Percentiles rank a stretch among this genome's conserved stretches.
phyloP scores from a whole-genome alignment of 2,797 vertebrate species.

The Poeciliopsis gracilis region DNA sequence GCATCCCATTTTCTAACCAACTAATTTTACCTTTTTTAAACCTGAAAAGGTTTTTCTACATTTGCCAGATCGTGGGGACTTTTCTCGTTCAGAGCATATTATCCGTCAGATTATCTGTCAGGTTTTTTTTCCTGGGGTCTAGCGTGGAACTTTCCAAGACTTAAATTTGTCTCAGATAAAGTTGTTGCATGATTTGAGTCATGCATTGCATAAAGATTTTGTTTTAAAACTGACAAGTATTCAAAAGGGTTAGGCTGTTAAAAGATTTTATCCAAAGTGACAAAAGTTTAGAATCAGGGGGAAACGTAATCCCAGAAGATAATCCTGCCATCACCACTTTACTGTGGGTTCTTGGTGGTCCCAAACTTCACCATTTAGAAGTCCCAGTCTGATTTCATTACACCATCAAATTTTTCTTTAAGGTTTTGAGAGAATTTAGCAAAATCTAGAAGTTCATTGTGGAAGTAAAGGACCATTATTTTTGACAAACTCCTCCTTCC shows the following conservation, averaged over 20 bases:
- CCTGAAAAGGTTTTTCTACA: neutral
- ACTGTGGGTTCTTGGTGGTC: neutral
- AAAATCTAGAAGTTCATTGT: neutral
- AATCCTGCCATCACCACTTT: neutral
- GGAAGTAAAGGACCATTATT: neutral
- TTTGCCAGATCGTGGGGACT: neutral
- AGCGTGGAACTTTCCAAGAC: neutral
- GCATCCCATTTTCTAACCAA: neutral
- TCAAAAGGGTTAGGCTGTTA: neutral
- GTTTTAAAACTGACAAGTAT: neutral
- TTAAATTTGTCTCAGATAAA: neutral
- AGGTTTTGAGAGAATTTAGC: neutral
- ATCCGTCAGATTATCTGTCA: neutral
- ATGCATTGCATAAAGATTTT: neutral
- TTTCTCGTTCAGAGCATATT: neutral
- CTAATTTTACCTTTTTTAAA: neutral
- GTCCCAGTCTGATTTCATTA: neutral
- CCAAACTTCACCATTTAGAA: neutral
- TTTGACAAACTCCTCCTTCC: neutral
- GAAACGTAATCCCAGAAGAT: neutral
- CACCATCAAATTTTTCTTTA: neutral
- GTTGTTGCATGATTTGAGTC: neutral
- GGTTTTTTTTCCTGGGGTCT: neutral
- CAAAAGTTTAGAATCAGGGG: neutral
- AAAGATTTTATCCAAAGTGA: neutral